A percentile compares a stretch with the other conserved stretches of the same genome.
Evolutionary conservation across 2,888 invertebrate species (phyloP).

Genomic region (Pseudococcus viburni): DNA sequence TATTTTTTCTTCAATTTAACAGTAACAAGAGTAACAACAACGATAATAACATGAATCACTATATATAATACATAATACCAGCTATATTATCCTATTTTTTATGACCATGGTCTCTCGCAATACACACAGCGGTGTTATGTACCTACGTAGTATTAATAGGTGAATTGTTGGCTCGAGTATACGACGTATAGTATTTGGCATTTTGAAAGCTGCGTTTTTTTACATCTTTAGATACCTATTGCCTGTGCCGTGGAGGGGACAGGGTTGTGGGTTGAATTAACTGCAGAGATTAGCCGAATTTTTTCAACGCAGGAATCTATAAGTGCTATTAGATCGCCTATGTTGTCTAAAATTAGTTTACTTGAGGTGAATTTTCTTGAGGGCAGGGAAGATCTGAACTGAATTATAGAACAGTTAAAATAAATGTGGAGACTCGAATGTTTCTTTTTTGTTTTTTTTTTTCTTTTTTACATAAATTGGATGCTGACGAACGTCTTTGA

Average conservation of each 20-base stretch:
- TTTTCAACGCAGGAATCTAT: not conserved
- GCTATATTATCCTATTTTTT: not conserved
- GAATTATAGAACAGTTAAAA: too few relatives aligned
- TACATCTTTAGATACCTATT: too few relatives aligned
- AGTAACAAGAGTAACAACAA: constrained; percentile 55
- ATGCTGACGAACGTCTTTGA: too few relatives aligned
- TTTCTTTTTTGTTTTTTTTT: too few relatives aligned
- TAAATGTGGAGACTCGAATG: too few relatives aligned
- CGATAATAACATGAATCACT: constrained; percentile 43
- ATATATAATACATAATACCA: constrained; percentile 22
- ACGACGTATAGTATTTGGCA: not conserved
- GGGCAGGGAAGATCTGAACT: too few relatives aligned
- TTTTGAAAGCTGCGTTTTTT: not conserved
- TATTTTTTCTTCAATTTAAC: constrained; percentile 32
- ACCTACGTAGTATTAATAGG: constrained; percentile 6
- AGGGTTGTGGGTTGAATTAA: not conserved
- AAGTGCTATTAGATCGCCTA: too few relatives aligned
- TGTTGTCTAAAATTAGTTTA: too few relatives aligned
- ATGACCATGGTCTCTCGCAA: not conserved
- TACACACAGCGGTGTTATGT: not conserved
- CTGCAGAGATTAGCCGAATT: not conserved
- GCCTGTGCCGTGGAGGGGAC: not conserved
- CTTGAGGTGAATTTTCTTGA: too few relatives aligned
- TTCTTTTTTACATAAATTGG: too few relatives aligned
- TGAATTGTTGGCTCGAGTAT: constrained; percentile 18